Evolutionary conservation across 1,140 invertebrate species (phyloP), one percentile per base, ranked within the genome.

Genomic region (Drosophila equinoxialis): DNA sequence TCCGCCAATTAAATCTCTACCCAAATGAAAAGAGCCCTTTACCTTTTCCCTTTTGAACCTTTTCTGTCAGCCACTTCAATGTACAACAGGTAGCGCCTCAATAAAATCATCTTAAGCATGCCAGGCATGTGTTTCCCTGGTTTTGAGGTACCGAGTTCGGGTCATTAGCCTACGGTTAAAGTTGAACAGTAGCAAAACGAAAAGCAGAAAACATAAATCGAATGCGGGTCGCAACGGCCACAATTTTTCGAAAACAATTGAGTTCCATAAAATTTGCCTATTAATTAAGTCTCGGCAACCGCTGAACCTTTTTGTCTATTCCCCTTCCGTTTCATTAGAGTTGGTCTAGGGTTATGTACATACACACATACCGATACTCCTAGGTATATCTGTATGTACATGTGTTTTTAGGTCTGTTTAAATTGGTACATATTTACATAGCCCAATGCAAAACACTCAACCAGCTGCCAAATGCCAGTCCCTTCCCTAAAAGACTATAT

Each of bases 211-310:
- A 58, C 55, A 33, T 6, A 59, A 59, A 59, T 59, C 57, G 35
- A 58, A 59, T 59, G 57, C 57, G 57, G 57, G 57, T 59, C 57
- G 57, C n/a, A 45, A 42, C 13, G 41, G 41, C 42, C 45, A 48
- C 45, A 17, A 48, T 48, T 48, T 48, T 48, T 20, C 33, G 7
- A 59, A 37, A 59, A 59, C 57, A 59, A 59, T 39, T 59, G 57
- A 59, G 57, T 37, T 37, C 35, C 57, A 59, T 59, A 59, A 59
- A 59, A 59, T 59, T 59, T 59, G 57, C 57, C 57, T 59, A 59
- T 59, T 59, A 59, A 59, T 59, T 59, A 59, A 59, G 30, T 59
- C 33, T 51, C 33, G 33, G 57, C 57, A 37, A 59, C 57, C 33
- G 57, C 35, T 39, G 57, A 59, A n/a, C 14, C 39, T 59, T 59